These are phyloP conservation scores for Pachydiplax longipennis DNA, from an alignment of 2,888 invertebrate species.

Conservation along the genomic window DNA sequence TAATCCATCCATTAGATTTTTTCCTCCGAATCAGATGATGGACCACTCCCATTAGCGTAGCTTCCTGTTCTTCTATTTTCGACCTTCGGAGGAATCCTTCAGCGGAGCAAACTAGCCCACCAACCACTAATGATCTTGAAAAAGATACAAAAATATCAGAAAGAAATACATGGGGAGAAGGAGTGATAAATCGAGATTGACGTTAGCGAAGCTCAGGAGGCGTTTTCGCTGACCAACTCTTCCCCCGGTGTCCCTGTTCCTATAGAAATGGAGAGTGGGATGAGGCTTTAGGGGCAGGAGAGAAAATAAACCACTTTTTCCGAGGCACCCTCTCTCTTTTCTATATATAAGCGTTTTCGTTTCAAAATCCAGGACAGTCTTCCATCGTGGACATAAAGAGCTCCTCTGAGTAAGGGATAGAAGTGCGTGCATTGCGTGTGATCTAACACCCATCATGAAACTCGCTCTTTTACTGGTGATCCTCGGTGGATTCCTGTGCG, in stretches of 20 bases:
- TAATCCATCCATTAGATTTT: too few relatives aligned
- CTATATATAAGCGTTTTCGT: conserved; percentile 5
- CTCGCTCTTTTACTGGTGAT: not conserved
- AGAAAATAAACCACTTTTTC: not conserved
- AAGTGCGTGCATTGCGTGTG: not conserved
- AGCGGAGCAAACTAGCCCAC: too few relatives aligned
- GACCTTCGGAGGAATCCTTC: too few relatives aligned
- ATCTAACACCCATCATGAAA: not conserved
- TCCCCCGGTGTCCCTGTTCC: not conserved
- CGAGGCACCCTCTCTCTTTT: conserved; percentile 27
- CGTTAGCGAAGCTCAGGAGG: not conserved
- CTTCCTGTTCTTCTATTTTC: too few relatives aligned
- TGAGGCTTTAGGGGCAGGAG: not conserved
- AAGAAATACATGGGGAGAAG: not conserved
- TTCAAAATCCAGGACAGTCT: conserved; percentile 31
- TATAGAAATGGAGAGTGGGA: not conserved
- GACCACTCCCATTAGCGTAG: too few relatives aligned
- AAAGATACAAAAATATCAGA: not conserved
- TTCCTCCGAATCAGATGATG: too few relatives aligned
- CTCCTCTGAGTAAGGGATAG: not conserved
- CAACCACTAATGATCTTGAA: too few relatives aligned
- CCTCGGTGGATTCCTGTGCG: not conserved
- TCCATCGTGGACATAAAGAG: not conserved
- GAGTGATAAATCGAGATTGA: not conserved
- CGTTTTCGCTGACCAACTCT: not conserved